These are phyloP conservation scores for Acanthosepion lycidas DNA, from an alignment of 2,888 invertebrate species.

Conservation along the genomic window DNA sequence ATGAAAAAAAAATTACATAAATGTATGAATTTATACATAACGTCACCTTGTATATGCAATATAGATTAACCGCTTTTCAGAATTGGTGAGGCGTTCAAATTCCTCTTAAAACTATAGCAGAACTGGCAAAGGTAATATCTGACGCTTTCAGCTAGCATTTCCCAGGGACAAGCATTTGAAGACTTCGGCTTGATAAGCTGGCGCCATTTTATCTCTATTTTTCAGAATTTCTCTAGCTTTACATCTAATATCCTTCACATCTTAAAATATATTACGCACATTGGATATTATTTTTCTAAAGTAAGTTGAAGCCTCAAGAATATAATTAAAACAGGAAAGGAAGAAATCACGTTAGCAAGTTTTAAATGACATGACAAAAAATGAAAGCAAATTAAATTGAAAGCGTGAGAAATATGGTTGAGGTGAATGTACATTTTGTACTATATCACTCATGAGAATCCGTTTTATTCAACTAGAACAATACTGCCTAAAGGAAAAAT, in stretches of 20 bases:
- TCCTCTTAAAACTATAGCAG: too few species aligned
- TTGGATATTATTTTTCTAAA: background rate
- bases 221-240: background rate
- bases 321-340: background rate
- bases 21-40: background rate
- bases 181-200: background rate
- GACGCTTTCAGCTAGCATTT: background rate
- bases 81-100: too few species aligned
- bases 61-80: background rate
- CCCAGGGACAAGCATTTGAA: slow-evolving; percentile 2
- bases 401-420: too few species aligned
- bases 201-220: background rate
- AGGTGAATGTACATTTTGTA: too few species aligned
- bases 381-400: too few species aligned
- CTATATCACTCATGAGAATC: background rate
- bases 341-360: background rate
- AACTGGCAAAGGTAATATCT: background rate
- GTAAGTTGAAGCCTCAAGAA: background rate
- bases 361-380: background rate
- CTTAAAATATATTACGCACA: background rate
- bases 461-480: background rate
- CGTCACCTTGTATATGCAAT: background rate
- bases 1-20: background rate
- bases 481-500: background rate
- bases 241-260: background rate